Percentiles rank a stretch among this genome's conserved stretches.
These are phyloP conservation scores for Phortica magna DNA, from an alignment of 2,888 invertebrate species.

Conservation along the genomic window DNA sequence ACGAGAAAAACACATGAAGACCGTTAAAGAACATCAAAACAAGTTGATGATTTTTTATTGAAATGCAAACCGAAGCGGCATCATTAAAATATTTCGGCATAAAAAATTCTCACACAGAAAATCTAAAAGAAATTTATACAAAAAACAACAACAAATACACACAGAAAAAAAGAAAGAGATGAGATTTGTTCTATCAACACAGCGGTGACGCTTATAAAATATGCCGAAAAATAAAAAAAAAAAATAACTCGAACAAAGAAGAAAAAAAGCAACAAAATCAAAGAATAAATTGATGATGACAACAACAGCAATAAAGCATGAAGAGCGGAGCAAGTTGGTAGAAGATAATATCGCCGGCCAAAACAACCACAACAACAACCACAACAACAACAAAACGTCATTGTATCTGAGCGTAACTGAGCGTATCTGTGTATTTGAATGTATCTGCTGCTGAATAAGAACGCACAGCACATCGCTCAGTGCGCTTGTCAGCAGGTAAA, in stretches of 20 bases:
- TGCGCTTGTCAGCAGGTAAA: constrained; percentile 15
- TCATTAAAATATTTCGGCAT: constrained; percentile 70
- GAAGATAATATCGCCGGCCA: background rate
- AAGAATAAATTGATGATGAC: constrained; percentile 67
- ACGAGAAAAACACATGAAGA: constrained; percentile 41
- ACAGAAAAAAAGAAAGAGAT: constrained; percentile 53
- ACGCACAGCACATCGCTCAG: background rate
- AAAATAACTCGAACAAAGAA: constrained; percentile 70
- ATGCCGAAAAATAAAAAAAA: constrained; percentile 43
- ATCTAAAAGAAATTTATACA: background rate
- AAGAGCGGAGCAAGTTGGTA: background rate
- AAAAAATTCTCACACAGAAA: constrained; percentile 66
- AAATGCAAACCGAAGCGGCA: constrained; percentile 54
- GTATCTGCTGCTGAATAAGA: background rate
- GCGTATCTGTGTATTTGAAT: constrained; percentile 23
- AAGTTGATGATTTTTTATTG: constrained; percentile 63
- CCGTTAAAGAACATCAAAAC: constrained; percentile 58
- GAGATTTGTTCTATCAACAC: background rate
- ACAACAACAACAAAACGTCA: background rate
- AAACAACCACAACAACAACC: background rate
- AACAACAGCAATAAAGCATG: constrained; percentile 57
- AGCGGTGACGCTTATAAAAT: background rate
- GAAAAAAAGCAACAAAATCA: constrained; percentile 27
- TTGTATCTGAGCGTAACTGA: constrained; percentile 22
- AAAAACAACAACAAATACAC: constrained; percentile 24